A percentile compares a stretch with the other conserved stretches of the same genome.
These are phyloP conservation scores for Bubo blakistoni DNA, from an alignment of 2,113 vertebrate genomes.

Conservation along the genomic window DNA sequence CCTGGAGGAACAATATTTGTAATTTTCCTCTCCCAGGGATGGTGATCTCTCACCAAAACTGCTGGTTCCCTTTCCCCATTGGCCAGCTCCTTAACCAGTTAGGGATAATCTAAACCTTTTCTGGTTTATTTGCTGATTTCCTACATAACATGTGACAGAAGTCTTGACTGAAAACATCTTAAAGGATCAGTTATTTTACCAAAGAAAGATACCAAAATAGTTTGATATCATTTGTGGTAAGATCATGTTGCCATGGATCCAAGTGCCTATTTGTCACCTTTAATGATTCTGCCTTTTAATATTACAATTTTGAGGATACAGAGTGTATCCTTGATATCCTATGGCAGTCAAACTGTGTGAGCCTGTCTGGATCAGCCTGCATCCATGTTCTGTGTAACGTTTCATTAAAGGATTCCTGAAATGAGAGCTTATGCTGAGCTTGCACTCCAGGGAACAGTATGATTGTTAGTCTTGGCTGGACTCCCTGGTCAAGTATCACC, in stretches of 20 bases:
- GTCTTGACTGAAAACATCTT: not conserved
- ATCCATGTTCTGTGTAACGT: not conserved
- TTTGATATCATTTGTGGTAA: not conserved
- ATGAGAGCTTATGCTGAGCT: not conserved
- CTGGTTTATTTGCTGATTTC: not conserved
- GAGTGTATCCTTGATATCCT: rapidly evolving
- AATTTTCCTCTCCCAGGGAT: not conserved
- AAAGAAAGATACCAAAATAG: not conserved
- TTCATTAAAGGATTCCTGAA: not conserved
- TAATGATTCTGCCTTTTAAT: not conserved
- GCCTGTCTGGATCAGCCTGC: not conserved
- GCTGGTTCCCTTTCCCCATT: not conserved
- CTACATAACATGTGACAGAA: not conserved
- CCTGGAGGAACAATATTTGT: not conserved
- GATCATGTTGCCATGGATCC: not conserved
- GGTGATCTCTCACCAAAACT: not conserved
- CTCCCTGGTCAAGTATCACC: not conserved
- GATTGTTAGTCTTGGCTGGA: not conserved
- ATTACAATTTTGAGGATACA: not conserved
- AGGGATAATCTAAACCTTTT: not conserved
- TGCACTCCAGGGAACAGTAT: not conserved
- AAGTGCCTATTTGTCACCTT: not conserved
- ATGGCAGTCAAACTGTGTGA: not conserved
- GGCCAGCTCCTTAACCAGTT: rapidly evolving
- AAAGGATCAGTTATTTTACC: not conserved